Evolutionary conservation across 2,888 invertebrate genomes (phyloP), one percentile per base, ranked within the genome.

Genomic region (Eugnorisma glareosa): DNA sequence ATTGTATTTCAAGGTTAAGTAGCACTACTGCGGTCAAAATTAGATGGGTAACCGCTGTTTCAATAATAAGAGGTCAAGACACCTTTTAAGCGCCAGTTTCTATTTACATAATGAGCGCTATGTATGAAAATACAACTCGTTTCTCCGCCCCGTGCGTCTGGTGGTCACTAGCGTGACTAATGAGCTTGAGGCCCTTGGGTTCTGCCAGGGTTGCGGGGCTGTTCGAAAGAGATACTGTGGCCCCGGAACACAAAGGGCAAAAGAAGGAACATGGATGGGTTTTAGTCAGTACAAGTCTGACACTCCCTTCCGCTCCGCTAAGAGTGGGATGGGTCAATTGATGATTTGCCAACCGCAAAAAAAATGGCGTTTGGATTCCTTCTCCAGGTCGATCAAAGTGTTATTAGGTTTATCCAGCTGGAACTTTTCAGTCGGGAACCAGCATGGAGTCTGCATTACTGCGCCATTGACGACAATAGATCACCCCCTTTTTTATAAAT

Each of bases 1-100:
- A 76, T 43, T 31, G 1, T 51, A 51, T 40, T 40, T 43, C 63
- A 76, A 75, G 61, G 48, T 76, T 43, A 76, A 76, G 21, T 7
- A 51, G 15, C 31, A 21, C 48, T 73, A 54, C 40, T 73, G 40
- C 18, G 76, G 40, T 63, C 61, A 75, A 63, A 15, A 76, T 18
- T 51, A 35, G 51, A 76, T 75, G 40, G 31, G 40, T 76, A 35
- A 31, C 61, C 63, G 40, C 31, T 63, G 43, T 63, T 51, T 63
- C 51, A 40, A 75, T 51, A 35, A 24, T 31, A 7, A n/a, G 76
- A 51, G 61, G 63, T 75, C 61, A 63, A 75, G n/a, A 31, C 28
- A 28, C 37, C 61, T 28, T 21, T 31, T 40, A 61, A 40, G 48
- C 76, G 76, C 51, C 75, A 31, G 40, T 40, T n/a, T 21, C n/a